Conservation (phyloP, 2,888 invertebrate species). For the Pollenia amentaria region DNA sequence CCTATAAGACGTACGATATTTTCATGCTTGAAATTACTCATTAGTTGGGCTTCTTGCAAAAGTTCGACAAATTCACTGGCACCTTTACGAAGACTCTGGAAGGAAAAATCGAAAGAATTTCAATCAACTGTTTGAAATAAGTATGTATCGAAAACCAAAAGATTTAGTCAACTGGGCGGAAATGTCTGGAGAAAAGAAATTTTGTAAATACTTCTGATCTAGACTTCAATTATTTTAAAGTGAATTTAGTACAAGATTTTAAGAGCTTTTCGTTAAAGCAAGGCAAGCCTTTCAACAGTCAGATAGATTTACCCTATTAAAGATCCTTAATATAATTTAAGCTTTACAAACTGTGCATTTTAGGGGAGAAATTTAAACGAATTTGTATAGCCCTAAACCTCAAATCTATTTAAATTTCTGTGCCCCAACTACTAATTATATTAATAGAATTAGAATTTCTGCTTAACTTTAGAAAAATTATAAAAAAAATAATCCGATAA, state of each 20-base stretch:
- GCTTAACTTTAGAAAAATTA: too few species aligned
- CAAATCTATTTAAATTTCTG: too few species aligned
- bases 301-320: conserved; percentile 91
- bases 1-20: conserved; percentile 97
- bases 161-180: too few species aligned
- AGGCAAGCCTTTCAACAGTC: conserved; percentile 88
- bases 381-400: conserved; percentile 67
- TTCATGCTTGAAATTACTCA: conserved; percentile 98
- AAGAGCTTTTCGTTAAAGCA: conserved; percentile 86
- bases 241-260: conserved; percentile 85
- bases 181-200: conserved; percentile 81
- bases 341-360: conserved; percentile 76
- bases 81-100: conserved; percentile 94
- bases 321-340: conserved; percentile 86
- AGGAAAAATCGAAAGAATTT: conserved; percentile 50
- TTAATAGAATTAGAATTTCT: too few species aligned
- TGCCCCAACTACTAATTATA: too few species aligned
- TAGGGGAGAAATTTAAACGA: conserved; percentile 77
- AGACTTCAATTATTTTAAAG: conserved; percentile 87
- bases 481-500: too few species aligned
- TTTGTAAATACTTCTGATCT: conserved; percentile 87
- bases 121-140: background rate
- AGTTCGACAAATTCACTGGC: conserved; percentile 96
- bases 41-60: conserved; percentile 97
- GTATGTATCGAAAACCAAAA: too few species aligned